Evolutionary conservation across 2,113 vertebrate species (phyloP).

Genomic region (Benitochromis conjunctus): DNA sequence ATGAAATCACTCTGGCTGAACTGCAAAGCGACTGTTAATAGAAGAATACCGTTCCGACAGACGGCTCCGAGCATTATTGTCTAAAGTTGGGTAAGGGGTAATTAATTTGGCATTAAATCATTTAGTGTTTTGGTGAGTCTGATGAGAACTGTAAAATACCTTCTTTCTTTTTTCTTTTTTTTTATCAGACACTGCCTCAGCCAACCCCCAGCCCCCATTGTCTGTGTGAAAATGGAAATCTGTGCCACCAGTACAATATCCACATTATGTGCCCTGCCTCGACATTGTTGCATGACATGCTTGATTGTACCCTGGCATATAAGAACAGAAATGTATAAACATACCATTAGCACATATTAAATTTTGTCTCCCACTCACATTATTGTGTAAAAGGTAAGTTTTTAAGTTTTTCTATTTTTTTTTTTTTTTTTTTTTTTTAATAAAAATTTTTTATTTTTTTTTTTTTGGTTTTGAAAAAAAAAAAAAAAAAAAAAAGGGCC

Average conservation of each 20-base stretch:
- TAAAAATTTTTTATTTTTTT: too few species aligned
- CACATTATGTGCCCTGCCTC: conserved; percentile 65
- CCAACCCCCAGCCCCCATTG: conserved; percentile 60
- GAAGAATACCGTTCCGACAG: conserved; percentile 74
- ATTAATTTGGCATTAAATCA: conserved; percentile 79
- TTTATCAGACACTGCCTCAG: conserved; percentile 22
- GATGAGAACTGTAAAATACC: conserved; percentile 70
- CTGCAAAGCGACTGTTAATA: conserved; percentile 74
- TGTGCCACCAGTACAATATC: conserved; percentile 69
- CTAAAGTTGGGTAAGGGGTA: conserved; percentile 76
- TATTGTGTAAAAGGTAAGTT: neutral
- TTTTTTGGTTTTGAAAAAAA: too few species aligned
- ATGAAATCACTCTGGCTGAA: conserved; percentile 75
- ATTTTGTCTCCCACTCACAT: conserved; percentile 7
- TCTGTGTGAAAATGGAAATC: conserved; percentile 75
- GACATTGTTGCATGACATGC: conserved; percentile 67
- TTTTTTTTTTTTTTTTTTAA: too few species aligned
- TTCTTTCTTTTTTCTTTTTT: conserved; percentile 7
- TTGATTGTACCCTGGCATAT: conserved; percentile 53
- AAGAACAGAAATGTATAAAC: conserved; percentile 41
- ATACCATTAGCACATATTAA: conserved; percentile 55
- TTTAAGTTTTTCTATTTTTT: neutral
- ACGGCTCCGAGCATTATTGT: conserved; percentile 72
- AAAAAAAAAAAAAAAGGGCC: too few species aligned
- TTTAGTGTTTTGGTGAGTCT: conserved; percentile 71